Evolutionary conservation across 2,888 invertebrate species (phyloP).

Genomic region (Agelastica alni): DNA sequence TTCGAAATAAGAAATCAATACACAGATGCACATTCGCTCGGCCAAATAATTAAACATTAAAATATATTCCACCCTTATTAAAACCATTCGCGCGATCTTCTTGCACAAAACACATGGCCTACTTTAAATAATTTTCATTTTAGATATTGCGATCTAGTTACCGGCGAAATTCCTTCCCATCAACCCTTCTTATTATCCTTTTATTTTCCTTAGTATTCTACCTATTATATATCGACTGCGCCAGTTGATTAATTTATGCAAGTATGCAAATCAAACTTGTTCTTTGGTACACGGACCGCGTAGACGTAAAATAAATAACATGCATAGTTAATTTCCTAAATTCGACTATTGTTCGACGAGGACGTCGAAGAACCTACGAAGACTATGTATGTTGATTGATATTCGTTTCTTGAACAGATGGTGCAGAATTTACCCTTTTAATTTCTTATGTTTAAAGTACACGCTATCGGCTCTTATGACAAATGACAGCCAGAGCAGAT

Average conservation of each 20-base stretch:
- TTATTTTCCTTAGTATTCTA: conserved; percentile 14
- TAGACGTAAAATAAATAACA: conserved; percentile 36
- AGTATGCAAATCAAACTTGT: conserved; percentile 40
- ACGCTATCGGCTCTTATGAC: conserved; percentile 32
- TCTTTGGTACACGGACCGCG: conserved; percentile 34
- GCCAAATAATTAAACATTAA: conserved; percentile 34
- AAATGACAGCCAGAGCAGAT: conserved; percentile 23
- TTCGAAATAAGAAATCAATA: conserved; percentile 34
- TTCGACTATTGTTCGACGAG: conserved; percentile 33
- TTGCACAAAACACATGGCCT: conserved; percentile 34
- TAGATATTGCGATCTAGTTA: conserved; percentile 34
- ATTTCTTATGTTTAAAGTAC: conserved; percentile 34
- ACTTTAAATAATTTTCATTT: conserved; percentile 38
- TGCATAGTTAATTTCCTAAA: conserved; percentile 42
- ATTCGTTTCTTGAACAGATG: conserved; percentile 28
- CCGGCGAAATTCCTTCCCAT: conserved; percentile 31
- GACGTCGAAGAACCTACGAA: conserved; percentile 24
- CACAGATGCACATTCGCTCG: conserved; percentile 28
- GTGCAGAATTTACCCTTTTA: conserved; percentile 25
- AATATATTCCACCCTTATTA: conserved; percentile 35
- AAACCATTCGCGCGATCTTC: conserved; percentile 31
- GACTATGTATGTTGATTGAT: conserved; percentile 28
- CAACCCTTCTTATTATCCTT: conserved; percentile 33
- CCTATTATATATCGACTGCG: conserved; percentile 33
- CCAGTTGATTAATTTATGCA: conserved; percentile 36